Evolutionary conservation across 1,140 invertebrate genomes (phyloP), one percentile per base, ranked within the genome.

Genomic region (Oncopodura yosiiana): DNA sequence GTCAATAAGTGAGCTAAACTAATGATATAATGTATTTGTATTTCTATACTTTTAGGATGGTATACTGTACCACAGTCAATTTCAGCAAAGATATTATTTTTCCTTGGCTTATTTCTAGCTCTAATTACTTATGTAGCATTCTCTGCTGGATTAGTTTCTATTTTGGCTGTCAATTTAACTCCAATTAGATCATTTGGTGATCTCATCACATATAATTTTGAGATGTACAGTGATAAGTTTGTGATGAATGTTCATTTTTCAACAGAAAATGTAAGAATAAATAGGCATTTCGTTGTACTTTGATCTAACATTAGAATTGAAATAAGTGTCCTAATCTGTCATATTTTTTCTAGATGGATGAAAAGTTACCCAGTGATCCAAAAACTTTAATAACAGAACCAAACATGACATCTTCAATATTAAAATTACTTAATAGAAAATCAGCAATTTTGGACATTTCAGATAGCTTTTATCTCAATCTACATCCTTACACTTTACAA

Each of bases 141-240:
- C 26, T 58, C 56, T 8, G 56, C 56, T 3, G 29, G 42, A 14
- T 26, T 58, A 12, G 49, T 58, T 30, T 58, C 56, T 3, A 36
- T 48, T 23, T 19, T 58, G 1, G 46, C 56, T 1, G 49, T 52
- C 14, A 21, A 46, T 11, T n/a, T 46, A n/a, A 46, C 52, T 9
- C 56, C 56, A 23, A 45, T 58, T 14, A 52, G 46, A 41, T 23
- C 50, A 1, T 58, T 58, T 42, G 11, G 6, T 1, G 49, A 58
- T 37, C 30, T 56, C 5, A 14, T 58, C 12, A 3, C 19, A 6
- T 37, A 44, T 26, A 45, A 45, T 11, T 56, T 24, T n/a, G 18
- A 21, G 1, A 42, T 50, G n/a, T 56, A 50, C 29, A 46, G 38
- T 11, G 45, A 56, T 19, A 39, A 55, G 18, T 18, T 27, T 11